Evolutionary conservation across 2,888 invertebrate genomes (phyloP).

Genomic region (Cenopis cana): DNA sequence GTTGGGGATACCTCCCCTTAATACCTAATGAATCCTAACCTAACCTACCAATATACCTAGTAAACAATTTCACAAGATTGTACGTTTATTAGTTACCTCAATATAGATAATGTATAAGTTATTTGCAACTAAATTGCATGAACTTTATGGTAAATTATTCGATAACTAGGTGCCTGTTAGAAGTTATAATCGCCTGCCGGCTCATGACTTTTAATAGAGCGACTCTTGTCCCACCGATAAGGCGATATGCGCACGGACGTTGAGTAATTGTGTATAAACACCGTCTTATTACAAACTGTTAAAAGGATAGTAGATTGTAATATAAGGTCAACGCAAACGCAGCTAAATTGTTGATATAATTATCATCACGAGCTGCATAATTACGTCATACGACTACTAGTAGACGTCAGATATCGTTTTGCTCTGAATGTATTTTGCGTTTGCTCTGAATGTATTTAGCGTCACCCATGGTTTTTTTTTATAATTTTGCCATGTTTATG

Average conservation of each 20-base stretch:
- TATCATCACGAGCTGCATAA: slow-evolving; percentile 1
- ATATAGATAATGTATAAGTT: slow-evolving; percentile 12
- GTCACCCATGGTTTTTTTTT: too few relatives aligned
- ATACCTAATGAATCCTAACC: too few relatives aligned
- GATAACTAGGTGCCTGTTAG: slow-evolving; percentile 22
- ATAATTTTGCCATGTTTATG: not conserved
- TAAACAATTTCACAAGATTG: not conserved
- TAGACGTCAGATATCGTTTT: too few relatives aligned
- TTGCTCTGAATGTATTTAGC: too few relatives aligned
- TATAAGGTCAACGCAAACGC: not conserved
- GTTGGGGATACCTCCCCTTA: too few relatives aligned
- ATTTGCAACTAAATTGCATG: slow-evolving; percentile 14
- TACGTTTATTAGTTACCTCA: slow-evolving; percentile 4
- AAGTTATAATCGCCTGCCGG: slow-evolving; percentile 22
- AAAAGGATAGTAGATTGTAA: slow-evolving; percentile 6
- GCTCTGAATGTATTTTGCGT: too few relatives aligned
- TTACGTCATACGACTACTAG: not conserved
- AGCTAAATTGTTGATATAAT: not conserved
- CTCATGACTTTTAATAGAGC: slow-evolving; percentile 36
- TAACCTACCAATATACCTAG: not conserved
- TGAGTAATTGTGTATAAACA: slow-evolving; percentile 29
- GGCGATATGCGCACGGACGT: slow-evolving; percentile 28
- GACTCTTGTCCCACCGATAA: slow-evolving; percentile 33
- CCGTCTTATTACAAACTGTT: slow-evolving; percentile 7
- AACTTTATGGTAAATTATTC: slow-evolving; percentile 27